phyloP scores from a whole-genome alignment of 1,140 invertebrate genomes.

The Drosophila leontia region DNA sequence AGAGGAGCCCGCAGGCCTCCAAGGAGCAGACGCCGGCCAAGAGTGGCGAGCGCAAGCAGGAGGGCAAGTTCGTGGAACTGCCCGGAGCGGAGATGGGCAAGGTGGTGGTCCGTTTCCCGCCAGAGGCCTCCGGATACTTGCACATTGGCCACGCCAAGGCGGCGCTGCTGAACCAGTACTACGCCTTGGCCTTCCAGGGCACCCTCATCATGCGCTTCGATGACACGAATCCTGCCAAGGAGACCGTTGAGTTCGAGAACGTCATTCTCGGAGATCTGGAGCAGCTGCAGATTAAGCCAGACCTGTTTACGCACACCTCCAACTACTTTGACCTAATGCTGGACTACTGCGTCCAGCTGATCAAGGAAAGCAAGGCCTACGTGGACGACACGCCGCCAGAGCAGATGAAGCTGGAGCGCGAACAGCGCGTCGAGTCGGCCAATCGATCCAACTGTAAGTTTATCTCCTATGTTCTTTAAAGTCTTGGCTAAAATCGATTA shows the following conservation, averaged over 20 bases:
- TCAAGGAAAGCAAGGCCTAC: constrained; percentile 96
- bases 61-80: constrained; percentile 98
- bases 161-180: constrained; percentile 98
- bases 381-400: constrained; percentile 98
- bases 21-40: constrained; percentile 55
- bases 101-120: constrained; percentile 98
- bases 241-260: constrained; percentile 99
- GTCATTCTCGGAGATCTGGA: constrained; percentile 98
- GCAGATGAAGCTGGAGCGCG: constrained; percentile 97
- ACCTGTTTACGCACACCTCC: constrained; percentile 97
- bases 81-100: constrained; percentile 98
- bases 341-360: constrained; percentile 94
- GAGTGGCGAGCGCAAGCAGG: constrained; percentile 88
- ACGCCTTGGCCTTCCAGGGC: constrained; percentile 96
- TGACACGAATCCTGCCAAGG: constrained; percentile 99
- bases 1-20: constrained; percentile 51
- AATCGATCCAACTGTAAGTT: constrained; percentile 94
- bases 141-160: constrained; percentile 99
- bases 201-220: constrained; percentile 99
- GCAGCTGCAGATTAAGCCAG: constrained; percentile 96
- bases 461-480: not conserved
- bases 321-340: constrained; percentile 98
- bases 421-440: constrained; percentile 93
- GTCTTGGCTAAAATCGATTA: not conserved
- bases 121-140: constrained; percentile 98